Conservation (phyloP, 2,888 invertebrate genomes). For the Callyntrura sp. region DNA sequence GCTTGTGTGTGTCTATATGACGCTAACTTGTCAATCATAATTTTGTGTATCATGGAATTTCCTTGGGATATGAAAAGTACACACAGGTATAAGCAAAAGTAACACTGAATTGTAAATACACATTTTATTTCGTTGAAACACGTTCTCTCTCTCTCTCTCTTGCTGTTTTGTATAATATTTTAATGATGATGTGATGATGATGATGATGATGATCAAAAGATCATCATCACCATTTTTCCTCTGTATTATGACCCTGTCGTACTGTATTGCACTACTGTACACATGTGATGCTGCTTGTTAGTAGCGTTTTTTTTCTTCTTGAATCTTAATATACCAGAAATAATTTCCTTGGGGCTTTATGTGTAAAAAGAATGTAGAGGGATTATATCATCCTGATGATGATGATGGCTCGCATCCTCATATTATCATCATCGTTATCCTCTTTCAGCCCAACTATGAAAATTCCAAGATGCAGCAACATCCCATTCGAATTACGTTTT, state of each 20-base stretch:
- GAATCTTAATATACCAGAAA: slow-evolving; percentile 46
- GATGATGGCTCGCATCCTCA: background rate
- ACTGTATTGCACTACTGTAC: background rate
- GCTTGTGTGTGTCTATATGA: background rate
- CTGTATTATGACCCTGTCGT: background rate
- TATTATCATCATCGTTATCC: slow-evolving; percentile 5
- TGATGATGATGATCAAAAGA: too few relatives aligned
- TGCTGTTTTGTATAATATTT: slow-evolving; percentile 43
- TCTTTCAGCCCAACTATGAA: background rate
- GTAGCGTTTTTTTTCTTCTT: slow-evolving; percentile 8
- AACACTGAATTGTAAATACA: slow-evolving; percentile 43
- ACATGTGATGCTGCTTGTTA: too few relatives aligned
- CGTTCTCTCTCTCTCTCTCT: background rate
- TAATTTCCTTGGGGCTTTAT: slow-evolving; percentile 56
- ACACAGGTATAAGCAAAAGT: background rate
- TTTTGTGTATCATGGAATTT: slow-evolving; percentile 57
- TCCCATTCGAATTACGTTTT: slow-evolving; percentile 29
- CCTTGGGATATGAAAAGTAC: slow-evolving; percentile 28
- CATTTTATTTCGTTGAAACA: slow-evolving; percentile 28
- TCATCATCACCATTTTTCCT: slow-evolving; percentile 35
- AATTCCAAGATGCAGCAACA: slow-evolving; percentile 62
- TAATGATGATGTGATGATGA: slow-evolving; percentile 20
- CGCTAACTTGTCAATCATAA: slow-evolving; percentile 61
- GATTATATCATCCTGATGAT: slow-evolving; percentile 29
- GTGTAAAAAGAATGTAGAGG: slow-evolving; percentile 31